Evolutionary conservation across 2,797 vertebrate species (phyloP), one percentile per base, ranked within the genome.

Genomic region (Heliangelus exortis): DNA sequence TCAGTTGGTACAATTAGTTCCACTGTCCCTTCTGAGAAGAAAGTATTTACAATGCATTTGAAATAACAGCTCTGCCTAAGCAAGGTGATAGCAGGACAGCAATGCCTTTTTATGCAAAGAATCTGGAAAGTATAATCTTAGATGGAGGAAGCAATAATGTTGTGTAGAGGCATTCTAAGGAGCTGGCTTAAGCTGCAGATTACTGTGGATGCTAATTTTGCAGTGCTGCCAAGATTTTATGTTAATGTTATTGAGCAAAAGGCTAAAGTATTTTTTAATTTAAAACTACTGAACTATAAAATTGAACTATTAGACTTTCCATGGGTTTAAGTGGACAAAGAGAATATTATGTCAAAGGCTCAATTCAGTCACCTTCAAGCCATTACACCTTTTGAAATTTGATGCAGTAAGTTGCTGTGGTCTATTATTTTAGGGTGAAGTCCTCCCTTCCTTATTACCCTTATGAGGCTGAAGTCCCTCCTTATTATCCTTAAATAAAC

Each of bases 211-310:
- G 94, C 39, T 96, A 97, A 97, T 97, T 97, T 96, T 93, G 88
- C 72, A 59, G 53, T 54, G 39, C 61, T 78, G 87, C 93, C 94
- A 96, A 84, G 71, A 96, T 95, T 96, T 97, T 95, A 96, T 97
- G 96, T 95, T 96, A 96, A 96, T 94, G 26, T 76, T 97, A 92
- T 93, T 97, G 92, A 97, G 95, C 90, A 95, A 97, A 97, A 96
- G 62, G 76, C 78, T 96, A 73, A 95, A 95, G 71, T 96, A 97
- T 92, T 96, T 97, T 96, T 96, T 95, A 97, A 97, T 97, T 97
- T 96, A 96, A 96, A 96, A 95, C 91, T 97, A 95, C 92, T 96
- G 95, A 97, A 88, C 93, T 96, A 96, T 97, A 97, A 96, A 96
- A 97, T 96, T 95, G 90, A 96, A 95, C 93, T 92, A 95, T 97